phyloP scores from a whole-genome alignment of 2,888 invertebrate species.

The Lasius platythorax region DNA sequence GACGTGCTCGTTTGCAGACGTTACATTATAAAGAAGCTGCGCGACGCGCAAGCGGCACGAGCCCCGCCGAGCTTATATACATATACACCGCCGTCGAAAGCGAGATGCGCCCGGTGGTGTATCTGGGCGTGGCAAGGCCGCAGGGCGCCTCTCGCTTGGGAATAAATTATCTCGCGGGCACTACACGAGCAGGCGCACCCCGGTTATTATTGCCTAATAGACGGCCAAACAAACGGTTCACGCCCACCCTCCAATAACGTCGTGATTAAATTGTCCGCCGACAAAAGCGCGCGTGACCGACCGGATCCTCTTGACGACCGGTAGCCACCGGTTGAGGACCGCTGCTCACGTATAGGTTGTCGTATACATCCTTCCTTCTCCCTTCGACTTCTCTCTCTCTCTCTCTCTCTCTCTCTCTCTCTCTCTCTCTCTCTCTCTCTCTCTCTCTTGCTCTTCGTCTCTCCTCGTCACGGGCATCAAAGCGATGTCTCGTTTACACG shows the following conservation, averaged over 20 bases:
- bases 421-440: background rate
- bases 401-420: constrained; percentile 11
- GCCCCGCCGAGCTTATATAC: constrained; percentile 13
- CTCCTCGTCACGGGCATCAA: constrained; percentile 70
- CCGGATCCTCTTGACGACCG: no score
- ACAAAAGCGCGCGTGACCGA: constrained; percentile 49
- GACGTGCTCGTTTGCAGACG: constrained; percentile 82
- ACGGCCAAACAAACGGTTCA: constrained; percentile 83
- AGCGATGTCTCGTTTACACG: constrained; percentile 71
- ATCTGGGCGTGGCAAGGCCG: constrained; percentile 84
- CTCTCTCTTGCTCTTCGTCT: background rate
- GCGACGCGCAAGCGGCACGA: constrained; percentile 58
- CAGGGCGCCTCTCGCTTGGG: constrained; percentile 81
- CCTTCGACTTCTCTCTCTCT: background rate
- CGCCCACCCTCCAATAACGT: constrained; percentile 81
- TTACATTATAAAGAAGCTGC: constrained; percentile 82
- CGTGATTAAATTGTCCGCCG: constrained; percentile 79
- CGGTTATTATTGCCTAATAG: constrained; percentile 84
- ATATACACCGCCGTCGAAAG: constrained; percentile 14
- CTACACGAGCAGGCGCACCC: constrained; percentile 77
- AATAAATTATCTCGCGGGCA: constrained; percentile 82
- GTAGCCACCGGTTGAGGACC: constrained; percentile 53
- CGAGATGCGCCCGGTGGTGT: constrained; percentile 68
- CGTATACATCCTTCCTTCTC: constrained; percentile 18
- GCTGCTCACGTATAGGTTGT: constrained; percentile 41